phyloP scores from a whole-genome alignment of 2,888 invertebrate genomes.

The Chromoteleia sp. region DNA sequence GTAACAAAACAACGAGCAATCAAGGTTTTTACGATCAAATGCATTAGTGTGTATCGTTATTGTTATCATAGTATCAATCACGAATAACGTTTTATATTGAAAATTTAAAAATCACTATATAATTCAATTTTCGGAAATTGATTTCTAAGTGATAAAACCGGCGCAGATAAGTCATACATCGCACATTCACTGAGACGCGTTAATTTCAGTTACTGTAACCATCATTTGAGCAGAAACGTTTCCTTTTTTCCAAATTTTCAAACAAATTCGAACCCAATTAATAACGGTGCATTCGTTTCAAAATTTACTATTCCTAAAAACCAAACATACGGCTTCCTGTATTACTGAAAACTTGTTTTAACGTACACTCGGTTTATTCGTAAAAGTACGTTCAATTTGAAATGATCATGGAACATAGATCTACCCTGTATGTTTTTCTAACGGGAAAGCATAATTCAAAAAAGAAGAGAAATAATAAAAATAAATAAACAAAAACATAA shows the following conservation, averaged over 20 bases:
- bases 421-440: constrained; percentile 18
- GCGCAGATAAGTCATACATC: constrained; percentile 31
- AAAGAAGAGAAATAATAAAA: constrained; percentile 21
- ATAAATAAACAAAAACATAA: neutral
- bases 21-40: neutral
- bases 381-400: neutral
- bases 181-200: neutral
- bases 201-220: constrained; percentile 27
- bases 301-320: constrained; percentile 8
- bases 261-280: constrained; percentile 32
- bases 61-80: constrained; percentile 23
- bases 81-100: constrained; percentile 14
- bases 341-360: neutral
- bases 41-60: neutral
- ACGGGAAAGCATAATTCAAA: no score
- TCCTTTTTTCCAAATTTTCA: neutral
- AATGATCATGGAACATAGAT: constrained; percentile 11
- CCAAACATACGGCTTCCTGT: neutral
- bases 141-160: constrained; percentile 11
- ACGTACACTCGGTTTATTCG: neutral
- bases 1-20: neutral
- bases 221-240: neutral
- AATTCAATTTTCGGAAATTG: constrained; percentile 7
- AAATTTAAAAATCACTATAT: constrained; percentile 41
- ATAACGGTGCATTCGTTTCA: constrained; percentile 13